phyloP scores from a whole-genome alignment of 2,113 vertebrate genomes.

The human (Homo sapiens) region DNA sequence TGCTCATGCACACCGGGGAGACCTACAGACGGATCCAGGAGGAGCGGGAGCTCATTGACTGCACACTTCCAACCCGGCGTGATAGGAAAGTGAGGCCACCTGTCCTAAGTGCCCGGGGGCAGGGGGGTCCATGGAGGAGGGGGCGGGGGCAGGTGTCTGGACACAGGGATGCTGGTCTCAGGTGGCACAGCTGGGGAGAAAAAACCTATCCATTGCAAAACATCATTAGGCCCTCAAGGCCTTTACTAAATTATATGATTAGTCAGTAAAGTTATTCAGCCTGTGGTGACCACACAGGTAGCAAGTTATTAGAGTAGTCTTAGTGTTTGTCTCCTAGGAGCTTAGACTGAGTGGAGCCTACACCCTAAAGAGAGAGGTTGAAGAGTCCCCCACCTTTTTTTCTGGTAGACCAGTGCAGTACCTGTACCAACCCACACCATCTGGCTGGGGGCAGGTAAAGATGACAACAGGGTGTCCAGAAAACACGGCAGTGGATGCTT shows the following conservation, averaged over 20 bases:
- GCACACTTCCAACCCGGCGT: slow-evolving; percentile 82
- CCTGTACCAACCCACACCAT: not conserved
- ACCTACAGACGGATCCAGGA: slow-evolving; percentile 89
- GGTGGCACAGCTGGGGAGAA: not conserved
- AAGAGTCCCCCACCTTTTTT: no score
- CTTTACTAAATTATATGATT: not conserved
- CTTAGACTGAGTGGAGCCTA: not conserved
- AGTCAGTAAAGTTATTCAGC: not conserved
- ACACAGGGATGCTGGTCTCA: not conserved
- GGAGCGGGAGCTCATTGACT: slow-evolving; percentile 86
- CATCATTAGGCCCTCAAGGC: not conserved
- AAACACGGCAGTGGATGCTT: not conserved
- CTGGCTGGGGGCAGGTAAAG: not conserved
- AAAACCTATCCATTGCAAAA: not conserved
- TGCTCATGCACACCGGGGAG: slow-evolving; percentile 90
- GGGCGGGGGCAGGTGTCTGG: not conserved
- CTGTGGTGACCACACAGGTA: not conserved
- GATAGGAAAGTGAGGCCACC: slow-evolving; percentile 85
- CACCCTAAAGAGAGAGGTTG: not conserved
- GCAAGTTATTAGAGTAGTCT: not conserved
- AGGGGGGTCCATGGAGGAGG: not conserved
- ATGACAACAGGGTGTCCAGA: not conserved
- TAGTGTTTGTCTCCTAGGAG: not conserved
- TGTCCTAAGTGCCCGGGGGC: accelerated
- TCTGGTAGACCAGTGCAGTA: not conserved